phyloP scores from a whole-genome alignment of 2,113 vertebrate species.

The Chamaea fasciata region DNA sequence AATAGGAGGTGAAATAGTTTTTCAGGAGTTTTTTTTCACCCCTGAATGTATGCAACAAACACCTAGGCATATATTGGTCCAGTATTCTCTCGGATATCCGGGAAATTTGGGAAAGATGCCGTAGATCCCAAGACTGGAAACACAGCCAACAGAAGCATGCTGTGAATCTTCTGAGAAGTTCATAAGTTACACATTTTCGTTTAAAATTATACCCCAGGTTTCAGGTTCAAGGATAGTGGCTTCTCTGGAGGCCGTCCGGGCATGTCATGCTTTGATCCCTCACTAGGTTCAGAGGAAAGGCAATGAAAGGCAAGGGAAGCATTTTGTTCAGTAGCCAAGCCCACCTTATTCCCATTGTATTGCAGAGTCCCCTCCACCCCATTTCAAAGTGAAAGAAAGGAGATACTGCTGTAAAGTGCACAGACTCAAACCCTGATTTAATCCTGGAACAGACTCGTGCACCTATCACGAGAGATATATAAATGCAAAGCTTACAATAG shows the following conservation, averaged over 20 bases:
- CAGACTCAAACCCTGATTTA: not conserved
- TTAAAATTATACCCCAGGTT: not conserved
- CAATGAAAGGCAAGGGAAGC: not conserved
- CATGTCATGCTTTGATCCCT: not conserved
- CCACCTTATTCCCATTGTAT: not conserved
- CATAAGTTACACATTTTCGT: not conserved
- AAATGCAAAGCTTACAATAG: not conserved
- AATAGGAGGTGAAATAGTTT: not conserved
- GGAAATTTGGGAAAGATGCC: not conserved
- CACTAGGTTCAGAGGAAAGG: not conserved
- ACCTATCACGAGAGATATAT: not conserved
- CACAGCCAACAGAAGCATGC: not conserved
- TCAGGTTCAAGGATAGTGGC: not conserved
- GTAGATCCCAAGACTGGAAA: not conserved
- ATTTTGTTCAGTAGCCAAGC: not conserved
- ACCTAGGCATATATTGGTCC: not conserved
- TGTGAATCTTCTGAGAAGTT: not conserved
- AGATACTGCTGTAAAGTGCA: not conserved
- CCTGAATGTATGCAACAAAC: not conserved
- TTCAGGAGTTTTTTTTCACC: not conserved
- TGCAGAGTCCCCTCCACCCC: not conserved
- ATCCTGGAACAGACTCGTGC: not conserved
- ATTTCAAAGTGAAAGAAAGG: not conserved
- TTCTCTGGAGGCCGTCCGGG: not conserved
- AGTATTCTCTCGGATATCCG: not conserved